Conservation (phyloP, 53 echinoderm and acorn worm genomes). For the Henricia sp. region DNA sequence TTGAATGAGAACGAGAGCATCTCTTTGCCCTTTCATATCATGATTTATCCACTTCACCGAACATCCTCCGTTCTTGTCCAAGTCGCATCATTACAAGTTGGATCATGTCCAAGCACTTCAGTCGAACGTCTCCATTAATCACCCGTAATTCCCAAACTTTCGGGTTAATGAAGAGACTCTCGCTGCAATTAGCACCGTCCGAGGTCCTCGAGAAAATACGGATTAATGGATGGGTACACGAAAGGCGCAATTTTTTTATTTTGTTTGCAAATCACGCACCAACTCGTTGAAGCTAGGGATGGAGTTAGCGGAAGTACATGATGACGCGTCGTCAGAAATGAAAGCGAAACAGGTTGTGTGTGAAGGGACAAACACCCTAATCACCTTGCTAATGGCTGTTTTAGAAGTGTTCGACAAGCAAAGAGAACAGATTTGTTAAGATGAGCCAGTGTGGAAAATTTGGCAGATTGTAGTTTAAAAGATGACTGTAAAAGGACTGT, state of each 20-base stretch:
- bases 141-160: conserved; percentile 14
- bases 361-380: not conserved
- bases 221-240: conserved; percentile 16
- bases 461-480: not conserved
- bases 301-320: not conserved
- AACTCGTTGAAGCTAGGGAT: no score
- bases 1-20: no score
- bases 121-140: conserved; percentile 16
- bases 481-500: conserved; percentile 41
- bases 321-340: not conserved
- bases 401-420: not conserved
- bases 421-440: conserved; percentile 19
- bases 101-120: conserved; percentile 47
- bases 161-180: conserved; percentile 1
- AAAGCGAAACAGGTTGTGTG: not conserved
- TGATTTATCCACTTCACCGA: conserved; percentile 29
- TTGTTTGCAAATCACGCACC: not conserved
- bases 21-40: not conserved
- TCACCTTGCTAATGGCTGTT: conserved; percentile 23
- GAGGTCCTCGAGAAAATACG: conserved; percentile 3
- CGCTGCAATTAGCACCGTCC: conserved; percentile 30
- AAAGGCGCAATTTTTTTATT: not conserved
- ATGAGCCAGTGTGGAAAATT: conserved; percentile 14
- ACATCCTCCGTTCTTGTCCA: conserved; percentile 27
- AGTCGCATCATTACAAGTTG: conserved; percentile 50